These are phyloP conservation scores for Corythornis vintsioides DNA, from an alignment of 2,113 vertebrate species.

Conservation along the genomic window DNA sequence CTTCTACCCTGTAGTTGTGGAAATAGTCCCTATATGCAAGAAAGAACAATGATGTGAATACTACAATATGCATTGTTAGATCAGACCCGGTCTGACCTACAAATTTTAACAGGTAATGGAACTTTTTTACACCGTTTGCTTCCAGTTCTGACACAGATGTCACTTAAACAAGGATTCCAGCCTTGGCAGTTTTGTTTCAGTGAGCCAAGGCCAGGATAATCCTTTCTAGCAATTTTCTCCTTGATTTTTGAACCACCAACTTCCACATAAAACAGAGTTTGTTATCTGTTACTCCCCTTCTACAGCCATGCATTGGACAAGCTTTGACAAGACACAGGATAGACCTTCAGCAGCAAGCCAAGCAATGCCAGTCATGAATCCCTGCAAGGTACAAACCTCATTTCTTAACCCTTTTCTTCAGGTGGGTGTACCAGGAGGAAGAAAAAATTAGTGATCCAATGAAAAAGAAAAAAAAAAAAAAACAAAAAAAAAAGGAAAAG, in stretches of 20 bases:
- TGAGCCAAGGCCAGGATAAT: conserved; percentile 26
- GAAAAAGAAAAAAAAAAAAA: background rate
- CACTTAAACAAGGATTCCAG: conserved; percentile 30
- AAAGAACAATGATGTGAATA: background rate
- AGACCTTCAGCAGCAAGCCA: background rate
- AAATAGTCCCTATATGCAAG: background rate
- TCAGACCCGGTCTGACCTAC: background rate
- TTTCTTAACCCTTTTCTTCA: background rate
- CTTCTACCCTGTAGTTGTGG: background rate
- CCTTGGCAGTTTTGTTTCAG: conserved; percentile 8
- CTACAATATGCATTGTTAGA: background rate
- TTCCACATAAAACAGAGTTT: background rate
- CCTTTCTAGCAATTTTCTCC: conserved; percentile 41
- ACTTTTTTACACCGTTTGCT: conserved; percentile 10
- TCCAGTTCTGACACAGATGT: conserved; percentile 19
- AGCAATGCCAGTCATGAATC: background rate
- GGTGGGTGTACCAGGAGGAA: background rate
- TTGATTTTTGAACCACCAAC: conserved; percentile 1
- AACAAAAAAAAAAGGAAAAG: background rate
- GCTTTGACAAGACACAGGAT: background rate
- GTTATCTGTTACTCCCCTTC: background rate
- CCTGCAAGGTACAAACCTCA: background rate
- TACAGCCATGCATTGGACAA: background rate
- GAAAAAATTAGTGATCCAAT: background rate
- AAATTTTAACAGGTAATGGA: background rate